Percentiles rank a stretch among this genome's conserved stretches.
Evolutionary conservation across 1,140 invertebrate genomes (phyloP).

Genomic region (Liolophura sinensis): DNA sequence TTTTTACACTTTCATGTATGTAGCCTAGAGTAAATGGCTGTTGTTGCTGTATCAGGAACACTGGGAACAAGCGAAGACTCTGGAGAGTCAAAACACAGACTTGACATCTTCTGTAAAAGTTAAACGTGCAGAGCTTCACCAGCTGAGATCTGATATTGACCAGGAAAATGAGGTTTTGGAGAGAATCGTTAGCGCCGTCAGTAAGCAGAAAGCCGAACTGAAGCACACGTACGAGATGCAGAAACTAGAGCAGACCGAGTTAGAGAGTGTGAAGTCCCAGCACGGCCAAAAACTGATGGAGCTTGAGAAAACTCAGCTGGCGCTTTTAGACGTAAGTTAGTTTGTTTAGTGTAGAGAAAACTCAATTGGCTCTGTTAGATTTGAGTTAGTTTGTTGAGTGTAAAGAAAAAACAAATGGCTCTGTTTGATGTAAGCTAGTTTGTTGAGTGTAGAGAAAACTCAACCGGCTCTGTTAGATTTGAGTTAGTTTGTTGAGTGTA

Average conservation of each 20-base stretch:
- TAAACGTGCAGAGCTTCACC: conserved; percentile 34
- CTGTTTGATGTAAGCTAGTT: no score
- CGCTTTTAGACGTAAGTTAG: conserved; percentile 35
- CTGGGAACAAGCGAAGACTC: conserved; percentile 30
- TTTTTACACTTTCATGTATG: neutral
- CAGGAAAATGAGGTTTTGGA: conserved; percentile 48
- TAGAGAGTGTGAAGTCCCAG: conserved; percentile 42
- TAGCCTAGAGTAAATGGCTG: neutral
- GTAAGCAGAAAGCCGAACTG: conserved; percentile 46
- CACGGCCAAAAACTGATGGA: conserved; percentile 42
- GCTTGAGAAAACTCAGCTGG: conserved; percentile 45
- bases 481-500: no score
- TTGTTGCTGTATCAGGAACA: conserved; percentile 28
- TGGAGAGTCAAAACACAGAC: conserved; percentile 43
- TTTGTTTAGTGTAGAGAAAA: no score
- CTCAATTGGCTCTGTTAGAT: no score
- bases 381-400: no score
- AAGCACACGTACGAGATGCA: conserved; percentile 51
- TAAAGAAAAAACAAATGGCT: no score
- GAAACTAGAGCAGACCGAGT: conserved; percentile 41
- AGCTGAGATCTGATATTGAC: conserved; percentile 42
- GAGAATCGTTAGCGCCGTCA: conserved; percentile 39
- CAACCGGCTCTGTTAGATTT: no score
- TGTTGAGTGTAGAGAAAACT: no score
- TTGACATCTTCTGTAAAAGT: conserved; percentile 32